A percentile compares a stretch with the other conserved stretches of the same genome.
Evolutionary conservation across 37 sponge, comb jelly and placozoan species (phyloP).

Genomic region (Chondrilla cf. caribensis): DNA sequence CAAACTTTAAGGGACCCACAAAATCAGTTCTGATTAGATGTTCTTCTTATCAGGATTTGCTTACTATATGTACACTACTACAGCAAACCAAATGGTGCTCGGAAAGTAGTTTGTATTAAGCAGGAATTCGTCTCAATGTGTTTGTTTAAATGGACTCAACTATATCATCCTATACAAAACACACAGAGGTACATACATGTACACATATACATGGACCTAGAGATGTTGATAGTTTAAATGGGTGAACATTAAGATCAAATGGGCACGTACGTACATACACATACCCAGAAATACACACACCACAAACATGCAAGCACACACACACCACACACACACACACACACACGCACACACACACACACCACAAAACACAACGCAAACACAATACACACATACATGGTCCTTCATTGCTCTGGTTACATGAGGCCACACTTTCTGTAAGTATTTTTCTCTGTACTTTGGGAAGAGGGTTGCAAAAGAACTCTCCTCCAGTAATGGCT

Average conservation of each 20-base stretch:
- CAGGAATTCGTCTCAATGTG: too few species aligned
- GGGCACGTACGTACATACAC: background rate
- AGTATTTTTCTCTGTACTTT: constrained; percentile 93
- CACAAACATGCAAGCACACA: too few species aligned
- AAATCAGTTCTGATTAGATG: too few species aligned
- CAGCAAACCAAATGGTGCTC: too few species aligned
- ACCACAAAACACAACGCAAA: background rate
- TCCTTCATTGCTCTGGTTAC: constrained; percentile 75
- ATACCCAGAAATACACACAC: background rate
- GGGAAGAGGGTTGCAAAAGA: constrained; percentile 99
- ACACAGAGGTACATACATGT: background rate
- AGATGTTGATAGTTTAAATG: too few species aligned
- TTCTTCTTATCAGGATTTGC: too few species aligned
- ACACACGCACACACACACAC: background rate
- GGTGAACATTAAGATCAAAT: background rate
- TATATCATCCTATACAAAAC: background rate
- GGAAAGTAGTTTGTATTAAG: too few species aligned
- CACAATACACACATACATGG: constrained; percentile 47
- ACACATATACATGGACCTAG: background rate
- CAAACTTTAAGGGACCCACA: too few species aligned
- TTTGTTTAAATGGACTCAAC: too few species aligned
- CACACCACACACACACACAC: background rate
- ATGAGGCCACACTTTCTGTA: constrained; percentile 91
- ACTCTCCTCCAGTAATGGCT: constrained; percentile 87
- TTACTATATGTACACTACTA: too few species aligned